Evolutionary conservation across 2,113 vertebrate species (phyloP).

Genomic region (Ardeotis arabs): DNA sequence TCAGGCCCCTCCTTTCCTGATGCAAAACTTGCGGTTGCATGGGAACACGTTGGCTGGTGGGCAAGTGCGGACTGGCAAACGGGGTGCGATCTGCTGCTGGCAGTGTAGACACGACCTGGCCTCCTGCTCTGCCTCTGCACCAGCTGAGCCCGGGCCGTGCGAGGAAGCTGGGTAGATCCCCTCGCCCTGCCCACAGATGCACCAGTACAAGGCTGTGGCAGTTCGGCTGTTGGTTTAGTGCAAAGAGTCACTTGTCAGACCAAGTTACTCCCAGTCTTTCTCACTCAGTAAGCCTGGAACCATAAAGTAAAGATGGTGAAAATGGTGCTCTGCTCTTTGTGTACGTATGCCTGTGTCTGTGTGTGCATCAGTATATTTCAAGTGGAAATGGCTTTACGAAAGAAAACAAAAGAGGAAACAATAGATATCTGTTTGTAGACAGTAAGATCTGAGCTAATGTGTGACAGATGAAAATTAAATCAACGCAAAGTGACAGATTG

Average conservation of each 20-base stretch:
- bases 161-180: no score
- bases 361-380: neutral
- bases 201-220: neutral
- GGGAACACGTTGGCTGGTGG: neutral
- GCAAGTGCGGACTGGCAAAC: neutral
- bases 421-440: conserved; percentile 6
- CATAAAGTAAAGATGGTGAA: neutral
- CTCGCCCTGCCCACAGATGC: neutral
- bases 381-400: neutral
- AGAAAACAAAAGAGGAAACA: neutral
- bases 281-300: neutral
- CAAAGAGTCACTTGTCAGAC: conserved; percentile 22
- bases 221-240: neutral
- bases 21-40: neutral
- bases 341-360: neutral
- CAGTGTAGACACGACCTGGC: neutral
- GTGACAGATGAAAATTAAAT: neutral
- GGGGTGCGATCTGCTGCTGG: neutral
- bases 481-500: neutral
- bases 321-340: neutral
- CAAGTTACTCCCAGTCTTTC: neutral
- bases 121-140: neutral
- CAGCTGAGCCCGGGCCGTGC: neutral
- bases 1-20: neutral
- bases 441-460: neutral